Percentiles rank a stretch among this genome's conserved stretches.
Evolutionary conservation across 2,888 invertebrate species (phyloP).

Genomic region (Horisme vitalbata): DNA sequence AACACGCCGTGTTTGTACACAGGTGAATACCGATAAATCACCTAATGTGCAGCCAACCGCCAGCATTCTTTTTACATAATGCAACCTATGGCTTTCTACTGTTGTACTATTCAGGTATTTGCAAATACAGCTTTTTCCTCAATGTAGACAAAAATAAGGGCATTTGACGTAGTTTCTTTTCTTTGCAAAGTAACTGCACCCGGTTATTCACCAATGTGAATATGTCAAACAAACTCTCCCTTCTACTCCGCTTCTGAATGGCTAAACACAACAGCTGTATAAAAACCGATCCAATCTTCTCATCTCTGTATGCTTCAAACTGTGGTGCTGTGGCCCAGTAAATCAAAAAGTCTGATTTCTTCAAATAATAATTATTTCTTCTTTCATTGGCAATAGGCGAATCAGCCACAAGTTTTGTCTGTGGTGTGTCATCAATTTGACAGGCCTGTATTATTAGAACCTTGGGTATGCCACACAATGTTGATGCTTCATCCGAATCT

Average conservation of each 20-base stretch:
- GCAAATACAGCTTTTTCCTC: constrained; percentile 64
- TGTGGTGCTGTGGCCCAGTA: constrained; percentile 75
- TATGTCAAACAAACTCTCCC: constrained; percentile 62
- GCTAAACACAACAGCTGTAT: constrained; percentile 62
- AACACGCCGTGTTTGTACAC: no score
- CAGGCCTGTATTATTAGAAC: constrained; percentile 72
- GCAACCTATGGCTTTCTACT: not conserved
- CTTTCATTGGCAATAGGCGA: constrained; percentile 33
- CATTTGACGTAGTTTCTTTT: constrained; percentile 52
- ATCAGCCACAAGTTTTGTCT: constrained; percentile 54
- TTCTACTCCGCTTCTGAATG: constrained; percentile 46
- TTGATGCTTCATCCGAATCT: constrained; percentile 55
- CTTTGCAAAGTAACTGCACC: constrained; percentile 51
- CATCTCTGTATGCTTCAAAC: constrained; percentile 66
- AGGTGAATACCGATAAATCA: no score
- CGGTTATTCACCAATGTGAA: constrained; percentile 61
- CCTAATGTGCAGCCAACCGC: no score
- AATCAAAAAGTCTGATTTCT: constrained; percentile 64
- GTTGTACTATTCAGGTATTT: constrained; percentile 30
- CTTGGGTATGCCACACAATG: constrained; percentile 63
- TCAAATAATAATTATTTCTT: constrained; percentile 42
- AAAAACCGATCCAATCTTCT: constrained; percentile 63
- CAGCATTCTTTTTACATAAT: no score
- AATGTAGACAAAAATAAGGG: constrained; percentile 64
- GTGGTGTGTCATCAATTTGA: constrained; percentile 54